Base-by-base conservation (phyloP, 1,140 invertebrate genomes). In the Solenopsis fugax region DNA sequence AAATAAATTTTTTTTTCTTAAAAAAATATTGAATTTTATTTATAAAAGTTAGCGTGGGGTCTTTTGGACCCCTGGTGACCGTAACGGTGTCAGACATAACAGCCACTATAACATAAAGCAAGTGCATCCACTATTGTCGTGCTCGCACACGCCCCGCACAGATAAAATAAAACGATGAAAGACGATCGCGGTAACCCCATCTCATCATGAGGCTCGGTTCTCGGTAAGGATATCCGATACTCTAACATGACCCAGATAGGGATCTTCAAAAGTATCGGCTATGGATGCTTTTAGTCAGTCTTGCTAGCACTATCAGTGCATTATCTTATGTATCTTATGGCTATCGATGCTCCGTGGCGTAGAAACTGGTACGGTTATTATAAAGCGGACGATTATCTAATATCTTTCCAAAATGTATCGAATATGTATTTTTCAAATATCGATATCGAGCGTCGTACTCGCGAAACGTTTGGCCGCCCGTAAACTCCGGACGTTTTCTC, bases 81-180 rank as follows among this genome's bases (percentile, higher is more conserved):
- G n/a, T n/a, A n/a, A 75, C 37, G 52, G 16, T 58, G 21, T n/a
- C 24, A 24, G 41, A 29, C 21, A 13, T 24, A 56, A 69, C 76
- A 65, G 52, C 58, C 21, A 18, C 6, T 56, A 41, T 34, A 72
- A 45, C n/a, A 60, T 34, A 54, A 29, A 29, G 24, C 48, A 52
- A 69, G n/a, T 12, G n/a, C 6, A 56, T 54, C 50, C 16, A 71
- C 21, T 16, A 6, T 18, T 7, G 29, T 29, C 24, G 10, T 18
- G 10, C 29, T n/a, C n/a, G n/a, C 18, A 16, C 21, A 24, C n/a
- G 18, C 18, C 9, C 7, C 54, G 54, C 24, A n/a, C 24, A 37
- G 67, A 48, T 58, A 73, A 60, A 73, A 84, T 48, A 73, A 48
- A 75, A 73, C n/a, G 77, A 84, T 62, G 69, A 84, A 84, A 84